phyloP scores from a whole-genome alignment of 2,888 invertebrate genomes.

The Habroteleia sp. region DNA sequence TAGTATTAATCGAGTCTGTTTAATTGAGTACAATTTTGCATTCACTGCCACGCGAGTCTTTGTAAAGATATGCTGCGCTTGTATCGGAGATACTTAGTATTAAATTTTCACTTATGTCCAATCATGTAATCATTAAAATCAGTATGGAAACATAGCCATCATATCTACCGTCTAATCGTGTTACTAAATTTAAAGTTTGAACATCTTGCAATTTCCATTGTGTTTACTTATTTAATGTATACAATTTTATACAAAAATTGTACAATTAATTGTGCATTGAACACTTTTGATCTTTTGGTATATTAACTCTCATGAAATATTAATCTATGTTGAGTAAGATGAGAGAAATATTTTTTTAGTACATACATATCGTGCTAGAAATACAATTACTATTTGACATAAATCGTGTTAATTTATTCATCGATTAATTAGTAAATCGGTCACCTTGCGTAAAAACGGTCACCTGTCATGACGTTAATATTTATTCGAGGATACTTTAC shows the following conservation, averaged over 20 bases:
- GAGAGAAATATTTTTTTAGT: slow-evolving; percentile 74
- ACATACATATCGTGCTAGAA: slow-evolving; percentile 75
- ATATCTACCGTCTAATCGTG: too few relatives aligned
- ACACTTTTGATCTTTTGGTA: slow-evolving; percentile 47
- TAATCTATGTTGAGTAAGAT: slow-evolving; percentile 48
- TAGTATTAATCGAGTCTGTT: slow-evolving; percentile 13
- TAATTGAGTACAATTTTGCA: slow-evolving; percentile 32
- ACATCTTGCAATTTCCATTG: too few relatives aligned
- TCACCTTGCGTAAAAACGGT: slow-evolving; percentile 27
- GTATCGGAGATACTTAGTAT: too few relatives aligned
- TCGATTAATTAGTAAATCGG: slow-evolving; percentile 29
- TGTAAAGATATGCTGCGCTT: too few relatives aligned
- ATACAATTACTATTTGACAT: slow-evolving; percentile 66
- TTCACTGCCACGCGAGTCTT: slow-evolving; percentile 26
- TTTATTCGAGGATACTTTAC: slow-evolving; percentile 16
- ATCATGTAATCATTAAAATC: too few relatives aligned
- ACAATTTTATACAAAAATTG: neutral
- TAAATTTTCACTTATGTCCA: too few relatives aligned
- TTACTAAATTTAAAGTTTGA: too few relatives aligned
- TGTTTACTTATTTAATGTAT: too few relatives aligned
- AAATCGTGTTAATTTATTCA: slow-evolving; percentile 20
- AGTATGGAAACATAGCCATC: too few relatives aligned
- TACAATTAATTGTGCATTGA: slow-evolving; percentile 18
- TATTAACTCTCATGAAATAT: slow-evolving; percentile 34
- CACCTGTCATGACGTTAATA: slow-evolving; percentile 26